phyloP scores from a whole-genome alignment of 2,888 invertebrate genomes.

The Parasteatoda lunata region DNA sequence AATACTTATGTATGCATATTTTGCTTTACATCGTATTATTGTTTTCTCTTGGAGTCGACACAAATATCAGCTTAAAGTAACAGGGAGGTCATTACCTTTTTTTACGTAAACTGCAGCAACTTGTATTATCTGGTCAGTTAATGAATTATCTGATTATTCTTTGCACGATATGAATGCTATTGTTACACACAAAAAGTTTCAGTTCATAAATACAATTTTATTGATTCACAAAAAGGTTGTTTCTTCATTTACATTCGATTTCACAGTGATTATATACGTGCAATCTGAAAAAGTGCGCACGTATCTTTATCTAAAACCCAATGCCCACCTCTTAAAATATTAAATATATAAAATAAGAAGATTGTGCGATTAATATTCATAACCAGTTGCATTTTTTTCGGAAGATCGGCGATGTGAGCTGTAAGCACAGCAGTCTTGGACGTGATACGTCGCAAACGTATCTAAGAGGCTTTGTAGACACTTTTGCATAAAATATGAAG shows the following conservation, averaged over 20 bases:
- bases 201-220: background rate
- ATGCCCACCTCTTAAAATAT: slow-evolving; percentile 46
- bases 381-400: slow-evolving; percentile 24
- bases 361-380: slow-evolving; percentile 50
- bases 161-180: too few species aligned
- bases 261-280: slow-evolving; percentile 15
- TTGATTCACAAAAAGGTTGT: background rate
- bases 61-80: too few species aligned
- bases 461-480: slow-evolving; percentile 9
- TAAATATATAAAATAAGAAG: slow-evolving; percentile 34
- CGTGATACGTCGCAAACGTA: slow-evolving; percentile 4
- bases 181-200: too few species aligned
- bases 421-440: background rate
- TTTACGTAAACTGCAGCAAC: too few species aligned
- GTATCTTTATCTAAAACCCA: slow-evolving; percentile 2
- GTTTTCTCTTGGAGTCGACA: too few species aligned
- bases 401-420: background rate
- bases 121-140: too few species aligned
- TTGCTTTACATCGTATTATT: too few species aligned
- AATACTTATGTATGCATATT: too few species aligned
- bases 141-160: too few species aligned
- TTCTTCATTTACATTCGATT: slow-evolving; percentile 1
- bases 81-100: too few species aligned
- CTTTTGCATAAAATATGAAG: slow-evolving; percentile 50
- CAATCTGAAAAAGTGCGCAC: slow-evolving; percentile 2